phyloP scores from a whole-genome alignment of 2,113 vertebrate genomes.

The Bubalus kerabau region DNA sequence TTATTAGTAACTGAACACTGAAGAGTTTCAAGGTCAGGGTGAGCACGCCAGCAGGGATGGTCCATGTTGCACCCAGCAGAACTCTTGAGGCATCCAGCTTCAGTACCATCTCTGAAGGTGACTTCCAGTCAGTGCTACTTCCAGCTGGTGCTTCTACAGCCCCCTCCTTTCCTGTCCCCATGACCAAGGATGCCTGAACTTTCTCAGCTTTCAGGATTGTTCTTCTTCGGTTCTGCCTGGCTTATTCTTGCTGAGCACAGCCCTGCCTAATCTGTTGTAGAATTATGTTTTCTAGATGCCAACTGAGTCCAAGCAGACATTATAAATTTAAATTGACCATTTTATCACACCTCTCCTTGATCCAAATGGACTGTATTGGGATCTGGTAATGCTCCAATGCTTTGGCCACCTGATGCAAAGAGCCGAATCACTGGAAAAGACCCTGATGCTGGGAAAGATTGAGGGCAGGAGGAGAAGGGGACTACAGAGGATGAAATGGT shows the following conservation, averaged over 20 bases:
- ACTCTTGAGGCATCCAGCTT: background rate
- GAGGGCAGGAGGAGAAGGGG: background rate
- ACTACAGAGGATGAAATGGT: background rate
- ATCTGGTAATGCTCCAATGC: background rate
- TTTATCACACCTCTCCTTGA: background rate
- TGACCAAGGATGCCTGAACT: background rate
- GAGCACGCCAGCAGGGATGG: background rate
- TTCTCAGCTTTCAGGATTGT: background rate
- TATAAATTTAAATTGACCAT: background rate
- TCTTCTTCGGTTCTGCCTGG: background rate
- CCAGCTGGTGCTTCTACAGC: background rate
- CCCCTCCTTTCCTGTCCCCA: rapidly evolving
- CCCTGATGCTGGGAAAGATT: background rate
- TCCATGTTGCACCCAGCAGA: background rate
- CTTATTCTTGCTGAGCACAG: background rate
- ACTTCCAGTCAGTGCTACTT: background rate
- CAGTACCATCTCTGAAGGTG: background rate
- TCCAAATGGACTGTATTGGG: background rate
- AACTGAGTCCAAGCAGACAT: background rate
- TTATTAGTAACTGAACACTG: background rate
- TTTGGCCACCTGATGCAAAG: background rate
- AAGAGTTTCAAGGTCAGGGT: background rate
- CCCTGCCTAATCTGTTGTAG: background rate
- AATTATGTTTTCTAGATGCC: background rate
- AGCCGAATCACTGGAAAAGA: background rate